Evolutionary conservation across 2,888 invertebrate genomes (phyloP).

Genomic region (Parelbella ahira): DNA sequence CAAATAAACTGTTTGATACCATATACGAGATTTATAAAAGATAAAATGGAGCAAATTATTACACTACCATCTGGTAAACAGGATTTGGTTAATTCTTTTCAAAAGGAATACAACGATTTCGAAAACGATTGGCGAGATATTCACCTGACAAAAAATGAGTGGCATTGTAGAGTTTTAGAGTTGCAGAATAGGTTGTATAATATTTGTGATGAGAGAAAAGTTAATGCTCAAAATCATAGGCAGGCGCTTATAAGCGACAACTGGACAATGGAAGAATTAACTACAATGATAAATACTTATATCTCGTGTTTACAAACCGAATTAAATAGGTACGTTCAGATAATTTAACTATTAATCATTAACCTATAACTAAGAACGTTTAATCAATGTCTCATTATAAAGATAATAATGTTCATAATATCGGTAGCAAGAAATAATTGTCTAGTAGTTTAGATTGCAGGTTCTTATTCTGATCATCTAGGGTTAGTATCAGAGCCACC

Average conservation of each 20-base stretch:
- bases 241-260: conserved; percentile 73
- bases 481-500: no score
- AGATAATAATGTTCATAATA: no score
- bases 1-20: conserved; percentile 78
- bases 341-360: no score
- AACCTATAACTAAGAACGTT: no score
- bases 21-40: conserved; percentile 75
- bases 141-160: conserved; percentile 80
- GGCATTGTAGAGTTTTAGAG: conserved; percentile 79
- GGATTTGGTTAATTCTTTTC: conserved; percentile 77
- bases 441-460: no score
- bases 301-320: conserved; percentile 82
- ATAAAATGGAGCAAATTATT: conserved; percentile 78
- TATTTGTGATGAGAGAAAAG: conserved; percentile 79
- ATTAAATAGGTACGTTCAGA: conserved; percentile 71
- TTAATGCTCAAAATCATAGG: conserved; percentile 76
- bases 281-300: conserved; percentile 77
- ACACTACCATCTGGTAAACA: conserved; percentile 81
- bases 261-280: conserved; percentile 80
- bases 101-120: conserved; percentile 80
- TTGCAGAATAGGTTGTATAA: conserved; percentile 74
- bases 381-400: no score
- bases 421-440: no score
- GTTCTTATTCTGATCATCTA: no score
- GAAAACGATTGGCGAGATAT: conserved; percentile 80